Conservation (phyloP, 2,888 invertebrate genomes). For the Rambutsinella grinnellia region DNA sequence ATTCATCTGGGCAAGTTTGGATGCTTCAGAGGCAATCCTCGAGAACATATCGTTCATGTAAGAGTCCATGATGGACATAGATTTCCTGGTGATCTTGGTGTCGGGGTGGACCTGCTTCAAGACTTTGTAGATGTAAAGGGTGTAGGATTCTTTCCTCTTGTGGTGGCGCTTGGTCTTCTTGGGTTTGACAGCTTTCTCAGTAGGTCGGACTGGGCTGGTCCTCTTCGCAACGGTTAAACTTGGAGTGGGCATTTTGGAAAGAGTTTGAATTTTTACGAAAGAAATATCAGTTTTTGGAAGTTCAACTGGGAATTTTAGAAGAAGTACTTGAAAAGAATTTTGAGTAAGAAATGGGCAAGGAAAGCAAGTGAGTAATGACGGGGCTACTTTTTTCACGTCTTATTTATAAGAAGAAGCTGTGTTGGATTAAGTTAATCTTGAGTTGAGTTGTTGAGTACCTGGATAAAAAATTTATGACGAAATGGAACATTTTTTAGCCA, state of each 20-base stretch:
- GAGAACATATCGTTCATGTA: conserved; percentile 73
- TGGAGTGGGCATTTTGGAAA: conserved; percentile 19
- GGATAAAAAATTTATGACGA: too few species aligned
- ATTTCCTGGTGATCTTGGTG: conserved; percentile 70
- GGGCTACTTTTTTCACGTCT: too few species aligned
- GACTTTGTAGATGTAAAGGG: conserved; percentile 71
- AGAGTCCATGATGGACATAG: conserved; percentile 72
- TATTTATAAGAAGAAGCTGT: too few species aligned
- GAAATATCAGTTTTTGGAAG: too few species aligned
- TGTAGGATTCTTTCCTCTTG: conserved; percentile 73
- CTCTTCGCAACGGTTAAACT: conserved; percentile 37
- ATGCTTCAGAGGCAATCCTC: conserved; percentile 70
- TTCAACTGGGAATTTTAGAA: neutral
- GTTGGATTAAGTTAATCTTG: too few species aligned
- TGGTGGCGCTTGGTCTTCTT: conserved; percentile 73
- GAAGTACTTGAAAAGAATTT: neutral
- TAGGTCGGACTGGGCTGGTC: too few species aligned
- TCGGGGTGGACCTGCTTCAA: conserved; percentile 70
- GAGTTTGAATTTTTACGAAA: neutral
- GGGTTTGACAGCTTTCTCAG: conserved; percentile 69
- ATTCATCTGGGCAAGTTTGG: conserved; percentile 71
- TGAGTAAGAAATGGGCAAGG: neutral
- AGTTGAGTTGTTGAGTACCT: too few species aligned
- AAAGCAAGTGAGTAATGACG: conserved; percentile 3
- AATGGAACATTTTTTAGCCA: too few species aligned